These are phyloP conservation scores for Psylliodes chrysocephalus DNA, from an alignment of 2,888 invertebrate species.

Conservation along the genomic window DNA sequence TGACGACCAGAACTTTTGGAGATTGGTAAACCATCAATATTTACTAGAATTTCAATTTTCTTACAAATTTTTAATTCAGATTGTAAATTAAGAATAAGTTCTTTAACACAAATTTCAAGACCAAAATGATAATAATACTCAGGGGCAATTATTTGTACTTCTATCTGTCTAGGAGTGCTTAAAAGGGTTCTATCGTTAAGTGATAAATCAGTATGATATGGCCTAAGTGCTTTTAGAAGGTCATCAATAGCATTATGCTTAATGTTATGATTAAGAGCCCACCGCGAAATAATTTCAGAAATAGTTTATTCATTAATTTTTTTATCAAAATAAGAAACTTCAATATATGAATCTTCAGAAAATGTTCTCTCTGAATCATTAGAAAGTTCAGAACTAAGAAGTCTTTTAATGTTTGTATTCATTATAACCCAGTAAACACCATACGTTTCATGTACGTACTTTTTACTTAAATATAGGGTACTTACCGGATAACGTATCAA, in stretches of 20 bases:
- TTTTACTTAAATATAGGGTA: neutral
- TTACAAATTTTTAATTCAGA: constrained; percentile 9
- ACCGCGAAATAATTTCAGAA: constrained; percentile 15
- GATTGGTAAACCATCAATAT: constrained; percentile 30
- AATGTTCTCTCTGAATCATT: constrained; percentile 6
- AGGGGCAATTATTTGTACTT: constrained; percentile 12
- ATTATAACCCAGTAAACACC: too few species aligned
- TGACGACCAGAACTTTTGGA: constrained; percentile 36
- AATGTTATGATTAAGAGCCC: constrained; percentile 26
- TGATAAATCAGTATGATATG: constrained; percentile 14
- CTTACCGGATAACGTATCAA: neutral
- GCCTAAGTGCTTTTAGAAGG: constrained; percentile 17
- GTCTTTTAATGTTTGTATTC: neutral
- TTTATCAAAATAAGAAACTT: constrained; percentile 8
- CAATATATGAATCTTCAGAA: constrained; percentile 9
- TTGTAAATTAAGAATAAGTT: constrained; percentile 13
- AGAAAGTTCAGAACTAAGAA: neutral
- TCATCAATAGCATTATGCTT: constrained; percentile 17
- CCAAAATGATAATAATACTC: constrained; percentile 27
- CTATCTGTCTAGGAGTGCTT: constrained; percentile 13
- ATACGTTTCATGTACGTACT: too few species aligned
- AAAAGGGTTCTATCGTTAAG: constrained; percentile 15
- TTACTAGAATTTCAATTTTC: constrained; percentile 12
- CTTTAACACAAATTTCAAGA: constrained; percentile 19
- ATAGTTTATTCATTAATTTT: constrained; percentile 5